Conservation (phyloP, 2,113 vertebrate genomes). For the Pseudorhombus dupliciocellatus region DNA sequence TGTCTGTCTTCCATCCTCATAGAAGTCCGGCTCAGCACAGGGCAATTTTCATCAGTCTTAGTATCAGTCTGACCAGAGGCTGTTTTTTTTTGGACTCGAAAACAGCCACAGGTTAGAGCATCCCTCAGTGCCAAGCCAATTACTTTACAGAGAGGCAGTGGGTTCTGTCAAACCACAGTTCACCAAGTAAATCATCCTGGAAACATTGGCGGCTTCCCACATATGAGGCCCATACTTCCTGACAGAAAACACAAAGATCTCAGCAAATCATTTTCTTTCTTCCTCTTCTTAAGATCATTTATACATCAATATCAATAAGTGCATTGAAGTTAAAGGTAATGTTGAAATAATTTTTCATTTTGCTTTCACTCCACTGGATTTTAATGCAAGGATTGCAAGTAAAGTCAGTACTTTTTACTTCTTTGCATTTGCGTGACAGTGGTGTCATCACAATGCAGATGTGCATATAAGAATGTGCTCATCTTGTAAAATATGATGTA, state of each 20-base stretch:
- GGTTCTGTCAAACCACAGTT: constrained; percentile 28
- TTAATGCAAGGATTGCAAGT: background rate
- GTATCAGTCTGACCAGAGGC: constrained; percentile 26
- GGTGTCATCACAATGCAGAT: background rate
- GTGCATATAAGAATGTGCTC: background rate
- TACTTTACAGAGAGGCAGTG: constrained; percentile 32
- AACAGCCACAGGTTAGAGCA: constrained; percentile 38
- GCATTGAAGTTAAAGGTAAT: background rate
- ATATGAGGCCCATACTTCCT: background rate
- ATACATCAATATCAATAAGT: too few species aligned
- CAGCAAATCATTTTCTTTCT: background rate
- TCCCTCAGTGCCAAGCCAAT: constrained; percentile 30
- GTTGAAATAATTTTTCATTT: background rate
- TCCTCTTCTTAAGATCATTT: background rate
- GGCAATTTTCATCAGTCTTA: constrained; percentile 28
- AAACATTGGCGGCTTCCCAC: background rate
- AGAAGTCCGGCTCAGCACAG: background rate
- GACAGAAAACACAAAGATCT: constrained; percentile 3
- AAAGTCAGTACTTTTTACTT: background rate
- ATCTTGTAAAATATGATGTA: constrained; percentile 5
- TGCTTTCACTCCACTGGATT: background rate
- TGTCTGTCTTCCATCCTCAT: background rate
- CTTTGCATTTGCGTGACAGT: background rate
- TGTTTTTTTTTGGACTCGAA: constrained; percentile 34
- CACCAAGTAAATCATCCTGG: constrained; percentile 26